These are phyloP conservation scores for Opisthograptis luteolata DNA, from an alignment of 2,888 invertebrate genomes.

Conservation along the genomic window DNA sequence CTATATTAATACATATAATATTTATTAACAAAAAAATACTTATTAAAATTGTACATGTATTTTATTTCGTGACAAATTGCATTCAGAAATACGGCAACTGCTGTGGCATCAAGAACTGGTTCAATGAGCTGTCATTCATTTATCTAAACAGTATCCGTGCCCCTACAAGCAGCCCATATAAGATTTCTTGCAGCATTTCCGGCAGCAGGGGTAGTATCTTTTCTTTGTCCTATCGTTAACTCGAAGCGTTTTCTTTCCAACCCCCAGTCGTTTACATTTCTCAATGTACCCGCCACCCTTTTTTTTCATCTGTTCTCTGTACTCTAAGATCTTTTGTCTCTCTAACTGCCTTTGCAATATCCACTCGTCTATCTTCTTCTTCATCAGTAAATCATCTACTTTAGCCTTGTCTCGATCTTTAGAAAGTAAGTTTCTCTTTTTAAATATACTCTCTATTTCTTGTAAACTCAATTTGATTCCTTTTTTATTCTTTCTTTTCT, in stretches of 20 bases:
- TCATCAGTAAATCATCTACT: slow-evolving; percentile 32
- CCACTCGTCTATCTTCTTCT: slow-evolving; percentile 52
- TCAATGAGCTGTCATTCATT: too few species aligned
- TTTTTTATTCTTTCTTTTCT: slow-evolving; percentile 9
- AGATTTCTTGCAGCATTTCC: slow-evolving; percentile 66
- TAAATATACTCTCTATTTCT: slow-evolving; percentile 32
- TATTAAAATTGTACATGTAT: too few species aligned
- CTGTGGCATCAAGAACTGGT: too few species aligned
- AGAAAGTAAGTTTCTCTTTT: neutral
- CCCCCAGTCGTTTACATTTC: slow-evolving; percentile 38
- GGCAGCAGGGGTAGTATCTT: slow-evolving; percentile 54
- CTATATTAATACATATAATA: too few species aligned
- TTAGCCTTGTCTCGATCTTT: neutral
- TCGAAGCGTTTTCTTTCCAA: slow-evolving; percentile 14
- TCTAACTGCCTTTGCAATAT: slow-evolving; percentile 39
- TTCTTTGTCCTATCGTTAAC: neutral
- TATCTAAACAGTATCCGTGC: too few species aligned
- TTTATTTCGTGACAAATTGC: too few species aligned
- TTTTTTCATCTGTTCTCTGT: too few species aligned
- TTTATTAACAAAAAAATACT: too few species aligned
- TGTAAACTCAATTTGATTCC: slow-evolving; percentile 15
- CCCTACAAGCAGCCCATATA: slow-evolving; percentile 59
- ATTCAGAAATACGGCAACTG: too few species aligned
- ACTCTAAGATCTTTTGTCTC: too few species aligned
- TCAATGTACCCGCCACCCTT: too few species aligned